Evolutionary conservation across 2,113 vertebrate genomes (phyloP), one percentile per base, ranked within the genome.

Genomic region (Dipodomys spectabilis): DNA sequence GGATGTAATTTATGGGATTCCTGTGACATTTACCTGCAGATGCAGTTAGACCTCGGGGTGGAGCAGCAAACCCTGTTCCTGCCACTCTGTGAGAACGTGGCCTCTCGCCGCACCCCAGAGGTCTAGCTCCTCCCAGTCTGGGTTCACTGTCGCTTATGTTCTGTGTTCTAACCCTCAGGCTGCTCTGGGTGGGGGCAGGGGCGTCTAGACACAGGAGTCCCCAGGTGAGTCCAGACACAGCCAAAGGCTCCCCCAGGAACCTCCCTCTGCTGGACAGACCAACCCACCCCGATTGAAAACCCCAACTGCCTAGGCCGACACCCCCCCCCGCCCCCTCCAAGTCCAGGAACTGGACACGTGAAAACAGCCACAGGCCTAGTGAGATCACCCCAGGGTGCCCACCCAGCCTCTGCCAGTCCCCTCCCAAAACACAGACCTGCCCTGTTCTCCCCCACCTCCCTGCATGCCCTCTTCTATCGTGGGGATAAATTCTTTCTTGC

Each of bases 1-100:
- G 53, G 53, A 13, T 11, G 30, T 95, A 27, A 95, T 95, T 96
- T 95, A 81, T 88, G 44, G 95, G 92, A 90, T 93, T 64, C 49
- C 49, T 90, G 87, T 32, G 0, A 23, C 11, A 16, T 53, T 94
- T 81, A 74, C 94, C 89, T 95, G 93, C 86, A 0, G 11, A 19
- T 22, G 69, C 27, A 10, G 39, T 0, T 16, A 64, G 35, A n/a
- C 18, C 32, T 8, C 20, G 5, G 32, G 18, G 13, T 1, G 12
- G 27, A 9, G 19, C 23, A 39, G 39, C 0, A 0, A 27, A 10
- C 32, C 62, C 2, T 2, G 72, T 23, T 35, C 69, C 68, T 25
- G 1, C 13, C 4, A 0, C 67, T 65, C 25, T 6, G 3, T 7
- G 6, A 30, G 69, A 74, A 15, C 16, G 15, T 12, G 53, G 53